A percentile compares a stretch with the other conserved stretches of the same genome.
phyloP scores from a whole-genome alignment of 2,113 vertebrate genomes.

The Arothron firmamentum region DNA sequence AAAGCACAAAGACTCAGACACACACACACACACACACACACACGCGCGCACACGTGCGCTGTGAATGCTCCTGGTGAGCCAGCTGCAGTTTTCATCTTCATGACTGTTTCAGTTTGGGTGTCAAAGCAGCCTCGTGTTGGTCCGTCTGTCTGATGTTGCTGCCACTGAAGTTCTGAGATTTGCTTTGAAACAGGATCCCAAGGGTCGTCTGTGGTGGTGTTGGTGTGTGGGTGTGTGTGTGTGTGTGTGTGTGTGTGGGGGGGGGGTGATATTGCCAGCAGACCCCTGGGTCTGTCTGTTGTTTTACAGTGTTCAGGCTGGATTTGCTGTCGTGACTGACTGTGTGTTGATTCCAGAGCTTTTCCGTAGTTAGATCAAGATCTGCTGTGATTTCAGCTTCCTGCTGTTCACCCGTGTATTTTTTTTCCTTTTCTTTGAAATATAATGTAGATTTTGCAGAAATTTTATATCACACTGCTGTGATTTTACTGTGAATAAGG shows the following conservation, averaged over 20 bases:
- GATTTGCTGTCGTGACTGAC: constrained; percentile 38
- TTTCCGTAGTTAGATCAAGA: constrained; percentile 59
- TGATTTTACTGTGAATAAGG: constrained; percentile 76
- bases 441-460: constrained; percentile 71
- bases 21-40: constrained; percentile 1
- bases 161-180: background rate
- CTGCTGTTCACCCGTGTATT: constrained; percentile 56
- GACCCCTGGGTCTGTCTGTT: too few relatives aligned
- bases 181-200: constrained; percentile 10
- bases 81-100: constrained; percentile 5
- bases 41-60: too few relatives aligned
- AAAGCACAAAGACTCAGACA: constrained; percentile 19
- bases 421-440: constrained; percentile 61
- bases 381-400: constrained; percentile 57
- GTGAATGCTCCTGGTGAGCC: constrained; percentile 3
- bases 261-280: too few relatives aligned
- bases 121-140: background rate
- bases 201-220: too few relatives aligned
- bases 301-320: constrained; percentile 21
- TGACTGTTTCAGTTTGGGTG: background rate
- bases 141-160: background rate
- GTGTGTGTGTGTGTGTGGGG: too few relatives aligned
- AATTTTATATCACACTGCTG: constrained; percentile 71
- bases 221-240: too few relatives aligned
- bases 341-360: constrained; percentile 52